phyloP scores from a whole-genome alignment of 2,888 invertebrate species.

The Bugulina stolonifera region DNA sequence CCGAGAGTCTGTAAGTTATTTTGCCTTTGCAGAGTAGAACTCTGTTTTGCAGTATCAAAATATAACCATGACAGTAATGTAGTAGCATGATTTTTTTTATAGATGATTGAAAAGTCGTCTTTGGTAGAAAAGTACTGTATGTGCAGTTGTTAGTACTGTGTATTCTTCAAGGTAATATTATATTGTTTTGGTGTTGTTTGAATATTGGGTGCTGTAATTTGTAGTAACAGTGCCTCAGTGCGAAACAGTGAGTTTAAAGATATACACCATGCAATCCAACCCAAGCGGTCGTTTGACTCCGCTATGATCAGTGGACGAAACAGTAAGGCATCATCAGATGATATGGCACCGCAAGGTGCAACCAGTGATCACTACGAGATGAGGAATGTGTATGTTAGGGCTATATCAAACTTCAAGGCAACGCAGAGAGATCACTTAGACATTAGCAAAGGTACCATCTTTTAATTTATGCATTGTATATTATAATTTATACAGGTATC shows the following conservation, averaged over 20 bases:
- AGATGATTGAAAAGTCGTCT: too few relatives aligned
- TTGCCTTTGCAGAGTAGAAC: not conserved
- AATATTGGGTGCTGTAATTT: too few relatives aligned
- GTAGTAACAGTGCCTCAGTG: not conserved
- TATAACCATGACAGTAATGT: too few relatives aligned
- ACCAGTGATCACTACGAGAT: not conserved
- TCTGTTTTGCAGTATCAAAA: too few relatives aligned
- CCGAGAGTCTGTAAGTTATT: slow-evolving; percentile 1
- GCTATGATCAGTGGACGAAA: not conserved
- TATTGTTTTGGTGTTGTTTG: too few relatives aligned
- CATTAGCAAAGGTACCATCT: not conserved
- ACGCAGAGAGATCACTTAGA: not conserved
- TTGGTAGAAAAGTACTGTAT: too few relatives aligned
- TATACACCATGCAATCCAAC: not conserved
- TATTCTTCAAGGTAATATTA: too few relatives aligned
- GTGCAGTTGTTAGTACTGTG: too few relatives aligned
- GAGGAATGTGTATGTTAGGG: slow-evolving; percentile 21
- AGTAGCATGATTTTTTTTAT: too few relatives aligned
- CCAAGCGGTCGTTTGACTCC: slow-evolving; percentile 4
- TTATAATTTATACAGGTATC: not conserved
- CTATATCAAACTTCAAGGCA: not conserved
- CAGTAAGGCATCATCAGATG: not conserved
- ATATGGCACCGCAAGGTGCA: not conserved
- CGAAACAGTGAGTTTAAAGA: not conserved
- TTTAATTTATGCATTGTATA: not conserved